Conservation (phyloP, 92 coral and sea anemone species). For the Pocillopora meandrina region DNA sequence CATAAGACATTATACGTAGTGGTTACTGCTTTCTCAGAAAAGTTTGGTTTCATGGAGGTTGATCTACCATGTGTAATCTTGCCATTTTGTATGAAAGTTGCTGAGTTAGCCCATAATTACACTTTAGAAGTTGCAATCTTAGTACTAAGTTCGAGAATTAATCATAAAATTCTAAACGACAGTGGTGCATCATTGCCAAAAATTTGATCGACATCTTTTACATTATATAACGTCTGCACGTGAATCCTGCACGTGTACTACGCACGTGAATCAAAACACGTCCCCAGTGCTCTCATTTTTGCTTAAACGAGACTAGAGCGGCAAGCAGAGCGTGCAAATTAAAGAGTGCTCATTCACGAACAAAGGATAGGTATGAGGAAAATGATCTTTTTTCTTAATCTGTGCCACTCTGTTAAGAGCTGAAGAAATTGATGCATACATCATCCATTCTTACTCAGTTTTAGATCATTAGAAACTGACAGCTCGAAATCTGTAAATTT, state of each 20-base stretch:
- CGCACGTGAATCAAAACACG: not conserved
- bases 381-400: no score
- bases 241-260: not conserved
- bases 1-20: slow-evolving; percentile 6
- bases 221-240: not conserved
- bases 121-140: not conserved
- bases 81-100: not conserved
- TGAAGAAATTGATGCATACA: no score
- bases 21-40: not conserved
- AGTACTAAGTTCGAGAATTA: not conserved
- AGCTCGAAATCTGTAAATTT: no score
- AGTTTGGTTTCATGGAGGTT: not conserved
- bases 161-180: not conserved
- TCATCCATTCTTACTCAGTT: no score
- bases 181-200: not conserved
- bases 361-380: no score
- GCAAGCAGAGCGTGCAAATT: slow-evolving; percentile 26
- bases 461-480: no score
- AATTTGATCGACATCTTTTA: not conserved
- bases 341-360: not conserved
- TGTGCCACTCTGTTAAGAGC: no score
- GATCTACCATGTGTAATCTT: not conserved
- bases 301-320: slow-evolving; percentile 23
- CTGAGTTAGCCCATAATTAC: slow-evolving; percentile 9
- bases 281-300: not conserved